Percentiles rank a stretch among this genome's conserved stretches.
phyloP scores from a whole-genome alignment of 2,113 vertebrate species.

The Oncorhynchus clarkii region DNA sequence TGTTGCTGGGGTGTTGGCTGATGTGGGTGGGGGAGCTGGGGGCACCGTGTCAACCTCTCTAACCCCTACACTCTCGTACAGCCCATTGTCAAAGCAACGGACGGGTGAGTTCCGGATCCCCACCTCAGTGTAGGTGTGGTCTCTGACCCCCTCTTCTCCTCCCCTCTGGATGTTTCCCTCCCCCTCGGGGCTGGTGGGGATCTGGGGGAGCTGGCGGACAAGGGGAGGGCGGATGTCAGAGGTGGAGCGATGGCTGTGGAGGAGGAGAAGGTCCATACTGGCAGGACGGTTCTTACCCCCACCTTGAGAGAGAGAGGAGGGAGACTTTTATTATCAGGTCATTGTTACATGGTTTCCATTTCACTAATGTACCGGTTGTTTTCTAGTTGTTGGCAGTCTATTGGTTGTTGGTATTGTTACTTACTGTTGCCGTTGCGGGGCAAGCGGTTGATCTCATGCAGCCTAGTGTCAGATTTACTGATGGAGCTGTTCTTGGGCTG shows the following conservation, averaged over 20 bases:
- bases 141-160: conserved; percentile 47
- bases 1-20: conserved; percentile 45
- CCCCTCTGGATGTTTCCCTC: conserved; percentile 9
- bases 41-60: conserved; percentile 44
- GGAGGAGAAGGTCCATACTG: conserved; percentile 77
- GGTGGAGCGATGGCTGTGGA: conserved; percentile 69
- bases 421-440: conserved; percentile 76
- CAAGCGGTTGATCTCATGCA: conserved; percentile 75
- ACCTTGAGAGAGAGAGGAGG: conserved; percentile 39
- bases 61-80: conserved; percentile 74
- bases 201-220: conserved; percentile 67
- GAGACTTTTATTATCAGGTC: too few species aligned
- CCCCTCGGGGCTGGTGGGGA: conserved; percentile 54
- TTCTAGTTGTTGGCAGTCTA: too few species aligned
- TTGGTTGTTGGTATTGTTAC: conserved; percentile 18
- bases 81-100: conserved; percentile 66
- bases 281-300: conserved; percentile 72
- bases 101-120: conserved; percentile 57
- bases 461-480: conserved; percentile 79
- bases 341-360: too few species aligned
- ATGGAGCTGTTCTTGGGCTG: conserved; percentile 76
- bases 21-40: conserved; percentile 35
- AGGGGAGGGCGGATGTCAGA: conserved; percentile 65
- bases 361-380: too few species aligned
- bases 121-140: conserved; percentile 75